Base-by-base conservation (phyloP, 1,140 invertebrate species). In the Protaetia brevitarsis region DNA sequence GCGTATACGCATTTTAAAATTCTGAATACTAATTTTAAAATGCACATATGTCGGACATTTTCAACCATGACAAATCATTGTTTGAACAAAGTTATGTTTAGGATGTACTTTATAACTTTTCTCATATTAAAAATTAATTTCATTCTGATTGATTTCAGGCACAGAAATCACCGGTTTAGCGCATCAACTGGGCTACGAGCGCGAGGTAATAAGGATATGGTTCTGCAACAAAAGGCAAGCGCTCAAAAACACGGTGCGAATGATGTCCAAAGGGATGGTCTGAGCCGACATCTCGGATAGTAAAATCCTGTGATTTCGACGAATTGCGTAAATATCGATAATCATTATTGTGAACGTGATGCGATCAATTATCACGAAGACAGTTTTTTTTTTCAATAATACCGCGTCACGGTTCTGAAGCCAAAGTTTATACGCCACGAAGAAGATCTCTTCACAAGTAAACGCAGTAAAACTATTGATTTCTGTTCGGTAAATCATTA, bases 171-270 rank as follows among this genome's bases (percentile, higher is more conserved):
- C 95, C 23, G 92, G 93, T 19, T 80, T 99, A 62, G 94, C 96
- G 23, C 93, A 97, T 75, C 92, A 97, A 77, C 82, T 99, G 28
- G 95, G 95, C 65, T 98, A 98, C 80, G 96, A 98, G 76, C 84
- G 96, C 64, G 96, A 98, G 85, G 96, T 99, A 13, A 97, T 99
- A 75, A 84, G 96, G 79, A 98, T 99, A 80, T 98, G 96, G 96
- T 99, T 99, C 81, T 99, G 96, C 81, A 99, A 99, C 81, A 98
- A 98, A 81, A 85, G 96, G 68, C 96, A 99, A 81, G 95, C 95
- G 0, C 81, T 97, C 34, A 98, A 98, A 79, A 98, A 98, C 79
- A 96, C 95, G 7, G 94, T 93, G 37, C 83, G 91, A 71, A 92
- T 92, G 91, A 92, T 93, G 90, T 91, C 90, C 58, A 93, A 93